These are phyloP conservation scores for Acinonyx jubatus DNA, from an alignment of 2,113 vertebrate genomes.

Conservation along the genomic window DNA sequence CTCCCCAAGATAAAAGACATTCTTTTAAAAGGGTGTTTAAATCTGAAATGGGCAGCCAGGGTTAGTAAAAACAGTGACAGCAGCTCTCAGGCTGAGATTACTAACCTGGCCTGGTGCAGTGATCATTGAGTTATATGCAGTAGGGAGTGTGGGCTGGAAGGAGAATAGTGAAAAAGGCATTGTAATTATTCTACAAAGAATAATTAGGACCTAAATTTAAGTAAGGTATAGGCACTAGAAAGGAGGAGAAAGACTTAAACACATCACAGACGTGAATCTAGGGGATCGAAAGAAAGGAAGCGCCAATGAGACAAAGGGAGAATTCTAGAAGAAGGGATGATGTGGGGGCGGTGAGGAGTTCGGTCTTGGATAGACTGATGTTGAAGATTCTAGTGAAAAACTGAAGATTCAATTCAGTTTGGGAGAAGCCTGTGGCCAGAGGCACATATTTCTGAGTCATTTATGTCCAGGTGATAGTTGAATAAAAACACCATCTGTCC, in stretches of 20 bases:
- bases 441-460: not conserved
- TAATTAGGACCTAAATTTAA: not conserved
- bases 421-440: not conserved
- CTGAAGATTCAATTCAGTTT: not conserved
- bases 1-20: not conserved
- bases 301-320: rapidly evolving
- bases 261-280: not conserved
- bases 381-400: not conserved
- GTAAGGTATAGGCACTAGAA: not conserved
- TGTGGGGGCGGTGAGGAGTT: not conserved
- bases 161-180: not conserved
- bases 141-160: not conserved
- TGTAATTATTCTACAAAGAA: not conserved
- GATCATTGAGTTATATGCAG: not conserved
- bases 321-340: not conserved
- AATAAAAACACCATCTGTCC: not conserved
- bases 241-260: not conserved
- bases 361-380: not conserved
- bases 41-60: not conserved
- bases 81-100: not conserved
- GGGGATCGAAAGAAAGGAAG: not conserved
- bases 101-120: not conserved
- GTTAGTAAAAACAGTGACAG: not conserved
- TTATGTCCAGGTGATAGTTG: not conserved
- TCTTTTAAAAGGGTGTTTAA: not conserved